A percentile compares a stretch with the other conserved stretches of the same genome.
Conservation (phyloP, 1,140 invertebrate species). For the Gerris buenoi region DNA sequence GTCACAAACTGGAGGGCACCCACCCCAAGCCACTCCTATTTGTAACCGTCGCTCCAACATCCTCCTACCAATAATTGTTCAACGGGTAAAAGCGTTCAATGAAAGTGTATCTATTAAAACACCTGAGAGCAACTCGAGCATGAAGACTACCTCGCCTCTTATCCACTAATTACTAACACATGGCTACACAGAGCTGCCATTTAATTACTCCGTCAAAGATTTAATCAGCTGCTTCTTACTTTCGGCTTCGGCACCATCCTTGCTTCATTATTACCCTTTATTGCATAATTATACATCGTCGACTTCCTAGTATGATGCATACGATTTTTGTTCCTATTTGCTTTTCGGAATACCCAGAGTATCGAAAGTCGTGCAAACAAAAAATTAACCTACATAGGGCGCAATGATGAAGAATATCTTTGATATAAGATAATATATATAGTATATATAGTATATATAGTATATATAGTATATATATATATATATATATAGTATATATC, state of each 20-base stretch:
- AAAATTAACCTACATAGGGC: too few relatives aligned
- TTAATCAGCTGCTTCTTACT: neutral
- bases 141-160: neutral
- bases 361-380: too few relatives aligned
- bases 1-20: neutral
- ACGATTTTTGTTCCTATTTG: too few relatives aligned
- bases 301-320: neutral
- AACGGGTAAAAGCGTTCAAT: neutral
- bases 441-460: too few relatives aligned
- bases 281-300: neutral
- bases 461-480: too few relatives aligned
- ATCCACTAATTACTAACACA: neutral
- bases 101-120: conserved; percentile 1
- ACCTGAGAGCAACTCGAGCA: neutral
- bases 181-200: neutral
- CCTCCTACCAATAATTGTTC: neutral
- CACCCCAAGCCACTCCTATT: neutral
- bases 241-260: neutral
- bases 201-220: neutral
- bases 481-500: too few relatives aligned
- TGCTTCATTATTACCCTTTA: neutral
- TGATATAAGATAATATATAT: too few relatives aligned
- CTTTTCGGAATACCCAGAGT: too few relatives aligned
- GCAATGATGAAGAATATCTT: too few relatives aligned
- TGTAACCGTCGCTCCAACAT: neutral